Conservation (phyloP, 2,113 vertebrate genomes). For the Hydrochoerus hydrochaeris region DNA sequence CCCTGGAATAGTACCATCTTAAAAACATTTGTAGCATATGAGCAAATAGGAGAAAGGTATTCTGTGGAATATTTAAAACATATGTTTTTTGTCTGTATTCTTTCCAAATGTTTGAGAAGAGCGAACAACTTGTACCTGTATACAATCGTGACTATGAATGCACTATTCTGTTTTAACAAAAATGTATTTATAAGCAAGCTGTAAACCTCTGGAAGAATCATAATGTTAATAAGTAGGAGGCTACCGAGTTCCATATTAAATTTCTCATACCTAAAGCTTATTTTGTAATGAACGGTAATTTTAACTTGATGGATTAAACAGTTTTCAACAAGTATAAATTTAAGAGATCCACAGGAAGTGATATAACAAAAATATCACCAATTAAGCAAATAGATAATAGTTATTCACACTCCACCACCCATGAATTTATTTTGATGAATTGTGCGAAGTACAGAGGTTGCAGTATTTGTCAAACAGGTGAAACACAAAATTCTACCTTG, state of each 20-base stretch:
- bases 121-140: conserved; percentile 87
- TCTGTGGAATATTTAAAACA: conserved; percentile 87
- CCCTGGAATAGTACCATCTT: conserved; percentile 77
- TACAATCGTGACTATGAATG: conserved; percentile 86
- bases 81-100: conserved; percentile 88
- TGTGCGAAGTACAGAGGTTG: conserved; percentile 23
- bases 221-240: conserved; percentile 85
- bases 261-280: conserved; percentile 83
- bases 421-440: neutral
- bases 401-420: neutral
- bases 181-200: conserved; percentile 88
- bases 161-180: conserved; percentile 86
- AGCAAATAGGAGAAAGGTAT: conserved; percentile 83
- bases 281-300: conserved; percentile 83
- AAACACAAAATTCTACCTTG: conserved; percentile 46
- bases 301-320: conserved; percentile 88
- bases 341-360: conserved; percentile 78
- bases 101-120: conserved; percentile 86
- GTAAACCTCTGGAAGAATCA: conserved; percentile 85
- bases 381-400: conserved; percentile 65
- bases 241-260: conserved; percentile 86
- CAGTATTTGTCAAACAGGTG: conserved; percentile 62
- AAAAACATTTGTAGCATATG: conserved; percentile 77
- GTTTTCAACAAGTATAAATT: conserved; percentile 84
- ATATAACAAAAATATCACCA: conserved; percentile 78